Evolutionary conservation across 2,888 invertebrate species (phyloP), one percentile per base, ranked within the genome.

Genomic region (Acanthopleura granulata): DNA sequence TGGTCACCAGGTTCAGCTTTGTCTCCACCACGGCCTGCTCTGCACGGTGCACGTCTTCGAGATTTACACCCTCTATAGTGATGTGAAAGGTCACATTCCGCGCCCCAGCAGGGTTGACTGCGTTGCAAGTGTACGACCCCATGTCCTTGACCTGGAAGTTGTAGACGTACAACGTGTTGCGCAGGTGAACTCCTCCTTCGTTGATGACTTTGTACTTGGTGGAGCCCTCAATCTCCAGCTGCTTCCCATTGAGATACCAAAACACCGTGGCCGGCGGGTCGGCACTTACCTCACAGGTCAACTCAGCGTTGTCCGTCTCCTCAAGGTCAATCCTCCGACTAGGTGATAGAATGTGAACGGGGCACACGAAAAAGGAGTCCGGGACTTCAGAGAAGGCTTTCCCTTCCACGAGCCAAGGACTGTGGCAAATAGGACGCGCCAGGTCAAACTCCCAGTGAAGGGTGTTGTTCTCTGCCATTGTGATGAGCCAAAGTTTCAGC

Each of bases 301-400:
- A 3, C 16, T 72, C 75, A 30, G 81, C 78, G 15, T 82, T 81
- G 14, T 77, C 79, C 0, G 83, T 84, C 50, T 72, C 62, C 30
- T 75, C 29, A 1, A 84, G 77, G n/a, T 77, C 79, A 16, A 80
- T 76, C 15, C 80, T 79, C 16, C 82, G 79, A 9, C 84, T 83
- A 71, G 84, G 85, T 0, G 86, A 82, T 72, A 84, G 84, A 84
- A 86, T 84, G 27, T 80, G 77, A 4, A 86, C 82, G 49, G 84
- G 81, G 78, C 87, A 87, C 0, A 86, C 80, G 75, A 86, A 83
- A 61, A 82, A 78, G 49, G 83, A 82, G 22, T 80, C 75, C 6
- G 83, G 78, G 0, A 86, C 76, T n/a, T 78, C 72, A 18, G 83
- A 81, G 72, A 86, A 82, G 15, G 76, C 69, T 62, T 81, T 78